A percentile compares a stretch with the other conserved stretches of the same genome.
Conservation (phyloP, 2,888 invertebrate species). For the Chrysolina oricalcia region DNA sequence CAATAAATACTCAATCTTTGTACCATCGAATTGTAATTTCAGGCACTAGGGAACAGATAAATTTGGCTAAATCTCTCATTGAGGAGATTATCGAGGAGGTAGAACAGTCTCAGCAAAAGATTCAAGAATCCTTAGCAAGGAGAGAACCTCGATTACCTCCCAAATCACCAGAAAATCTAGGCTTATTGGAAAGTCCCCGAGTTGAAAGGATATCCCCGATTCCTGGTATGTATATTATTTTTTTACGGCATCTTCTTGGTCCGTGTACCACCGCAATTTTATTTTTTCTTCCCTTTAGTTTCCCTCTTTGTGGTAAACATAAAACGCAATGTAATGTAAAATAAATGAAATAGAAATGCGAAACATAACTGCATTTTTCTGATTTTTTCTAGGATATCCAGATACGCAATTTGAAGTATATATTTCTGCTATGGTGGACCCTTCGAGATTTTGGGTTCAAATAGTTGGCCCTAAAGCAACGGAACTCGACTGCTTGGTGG, state of each 20-base stretch:
- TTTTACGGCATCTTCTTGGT: neutral
- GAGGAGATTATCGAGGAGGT: constrained; percentile 79
- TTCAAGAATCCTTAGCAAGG: constrained; percentile 72
- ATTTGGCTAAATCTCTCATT: constrained; percentile 81
- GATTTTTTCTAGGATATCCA: constrained; percentile 61
- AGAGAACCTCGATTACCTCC: constrained; percentile 73
- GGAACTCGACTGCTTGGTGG: constrained; percentile 85
- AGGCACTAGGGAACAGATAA: constrained; percentile 85
- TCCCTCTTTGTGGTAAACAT: too few relatives aligned
- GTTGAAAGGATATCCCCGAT: constrained; percentile 65
- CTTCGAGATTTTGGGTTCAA: constrained; percentile 90
- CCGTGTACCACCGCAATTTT: too few relatives aligned
- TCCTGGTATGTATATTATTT: constrained; percentile 57
- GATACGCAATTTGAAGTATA: constrained; percentile 86
- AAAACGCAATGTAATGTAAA: too few relatives aligned
- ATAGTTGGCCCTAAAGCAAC: constrained; percentile 82
- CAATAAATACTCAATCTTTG: too few relatives aligned
- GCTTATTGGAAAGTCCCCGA: constrained; percentile 61
- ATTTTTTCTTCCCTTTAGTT: neutral
- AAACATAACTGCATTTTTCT: constrained; percentile 9
- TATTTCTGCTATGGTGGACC: constrained; percentile 88
- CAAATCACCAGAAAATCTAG: constrained; percentile 56
- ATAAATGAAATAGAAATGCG: neutral
- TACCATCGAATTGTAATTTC: constrained; percentile 46
- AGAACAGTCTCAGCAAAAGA: constrained; percentile 69